Evolutionary conservation across 2,113 vertebrate species (phyloP).

Genomic region (Tapirus terrestris): DNA sequence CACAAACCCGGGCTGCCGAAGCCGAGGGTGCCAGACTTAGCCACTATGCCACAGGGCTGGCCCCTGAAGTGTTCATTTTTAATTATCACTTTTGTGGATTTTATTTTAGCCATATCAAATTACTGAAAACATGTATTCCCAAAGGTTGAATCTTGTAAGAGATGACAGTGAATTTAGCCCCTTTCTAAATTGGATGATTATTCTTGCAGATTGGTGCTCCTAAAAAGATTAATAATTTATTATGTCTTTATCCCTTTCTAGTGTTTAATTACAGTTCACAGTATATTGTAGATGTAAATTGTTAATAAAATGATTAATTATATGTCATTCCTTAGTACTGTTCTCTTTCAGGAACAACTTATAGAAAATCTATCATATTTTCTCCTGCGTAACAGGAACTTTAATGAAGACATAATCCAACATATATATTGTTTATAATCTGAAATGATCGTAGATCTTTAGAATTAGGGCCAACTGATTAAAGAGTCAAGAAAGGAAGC

Average conservation of each 20-base stretch:
- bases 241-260: background rate
- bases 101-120: background rate
- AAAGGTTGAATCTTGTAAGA: background rate
- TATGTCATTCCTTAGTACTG: background rate
- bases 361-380: background rate
- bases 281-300: background rate
- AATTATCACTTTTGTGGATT: background rate
- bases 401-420: background rate
- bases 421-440: background rate
- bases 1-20: no score
- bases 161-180: background rate
- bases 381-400: background rate
- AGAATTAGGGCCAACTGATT: background rate
- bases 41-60: no score
- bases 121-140: background rate
- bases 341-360: background rate
- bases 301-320: constrained; percentile 25
- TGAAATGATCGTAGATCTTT: background rate
- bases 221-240: constrained; percentile 35
- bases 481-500: background rate
- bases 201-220: background rate
- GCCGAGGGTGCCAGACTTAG: no score
- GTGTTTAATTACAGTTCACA: constrained; percentile 26
- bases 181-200: background rate
- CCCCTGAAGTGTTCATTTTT: background rate